These are phyloP conservation scores for Oligia strigilis DNA, from an alignment of 2,888 invertebrate genomes.

Conservation along the genomic window DNA sequence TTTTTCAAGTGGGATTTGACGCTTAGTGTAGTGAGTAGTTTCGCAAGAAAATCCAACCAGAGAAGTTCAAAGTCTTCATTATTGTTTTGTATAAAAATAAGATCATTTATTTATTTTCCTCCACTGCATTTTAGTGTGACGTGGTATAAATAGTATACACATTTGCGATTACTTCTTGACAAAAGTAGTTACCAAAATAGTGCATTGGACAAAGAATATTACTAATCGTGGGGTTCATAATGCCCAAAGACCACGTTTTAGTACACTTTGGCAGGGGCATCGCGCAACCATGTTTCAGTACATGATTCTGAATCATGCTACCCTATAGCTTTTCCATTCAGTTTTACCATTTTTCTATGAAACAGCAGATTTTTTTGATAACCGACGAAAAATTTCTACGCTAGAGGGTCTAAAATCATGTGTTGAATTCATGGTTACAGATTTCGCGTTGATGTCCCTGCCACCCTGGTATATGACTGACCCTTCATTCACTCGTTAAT, in stretches of 20 bases:
- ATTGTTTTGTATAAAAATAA: constrained; percentile 23
- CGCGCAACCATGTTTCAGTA: no score
- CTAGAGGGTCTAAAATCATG: not conserved
- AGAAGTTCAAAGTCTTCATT: constrained; percentile 13
- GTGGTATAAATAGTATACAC: not conserved
- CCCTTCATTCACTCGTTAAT: not conserved
- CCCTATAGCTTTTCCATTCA: no score
- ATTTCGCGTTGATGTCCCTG: not conserved
- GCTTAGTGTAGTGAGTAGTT: constrained; percentile 20
- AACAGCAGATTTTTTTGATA: no score
- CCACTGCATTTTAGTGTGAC: not conserved
- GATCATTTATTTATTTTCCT: not conserved
- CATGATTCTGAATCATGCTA: no score
- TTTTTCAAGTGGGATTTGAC: constrained; percentile 31
- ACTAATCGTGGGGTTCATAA: no score
- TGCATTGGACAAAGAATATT: not conserved
- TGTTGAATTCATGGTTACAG: not conserved
- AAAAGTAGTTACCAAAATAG: not conserved
- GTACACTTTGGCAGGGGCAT: not conserved
- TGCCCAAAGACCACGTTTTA: not conserved
- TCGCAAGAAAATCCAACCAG: constrained; percentile 12
- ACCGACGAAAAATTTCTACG: not conserved
- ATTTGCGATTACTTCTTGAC: constrained; percentile 1
- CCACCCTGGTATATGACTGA: not conserved
- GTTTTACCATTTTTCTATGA: no score